Evolutionary conservation across 2,888 invertebrate genomes (phyloP).

Genomic region (Metacarcinus magister): DNA sequence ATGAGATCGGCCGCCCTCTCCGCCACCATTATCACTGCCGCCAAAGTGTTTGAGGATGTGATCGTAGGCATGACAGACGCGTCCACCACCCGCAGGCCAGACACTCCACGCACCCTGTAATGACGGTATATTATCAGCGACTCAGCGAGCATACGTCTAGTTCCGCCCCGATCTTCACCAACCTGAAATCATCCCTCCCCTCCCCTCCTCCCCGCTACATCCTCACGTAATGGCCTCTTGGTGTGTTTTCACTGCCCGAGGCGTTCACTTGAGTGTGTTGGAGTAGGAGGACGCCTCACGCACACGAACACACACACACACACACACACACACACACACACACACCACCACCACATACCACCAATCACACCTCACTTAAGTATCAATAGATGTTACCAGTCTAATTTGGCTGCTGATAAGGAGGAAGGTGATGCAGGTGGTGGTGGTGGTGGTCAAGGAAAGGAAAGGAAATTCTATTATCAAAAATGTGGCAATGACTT

Average conservation of each 20-base stretch:
- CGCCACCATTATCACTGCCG: neutral
- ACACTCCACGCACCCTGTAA: slow-evolving; percentile 51
- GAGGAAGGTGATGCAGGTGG: no score
- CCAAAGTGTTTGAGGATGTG: neutral
- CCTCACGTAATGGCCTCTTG: neutral
- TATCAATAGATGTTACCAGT: neutral
- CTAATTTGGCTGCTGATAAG: no score
- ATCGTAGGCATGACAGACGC: slow-evolving; percentile 35
- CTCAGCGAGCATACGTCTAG: neutral
- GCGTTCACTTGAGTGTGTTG: neutral
- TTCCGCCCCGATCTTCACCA: neutral
- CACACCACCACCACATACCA: neutral
- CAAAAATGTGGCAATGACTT: no score
- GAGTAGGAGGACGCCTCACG: neutral
- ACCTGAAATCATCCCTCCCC: neutral
- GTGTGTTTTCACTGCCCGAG: neutral
- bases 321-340: no score
- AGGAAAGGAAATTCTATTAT: no score
- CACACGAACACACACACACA: neutral
- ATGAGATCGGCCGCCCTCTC: slow-evolving; percentile 48
- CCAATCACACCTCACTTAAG: neutral
- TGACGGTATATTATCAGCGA: neutral
- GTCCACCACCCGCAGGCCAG: slow-evolving; percentile 51
- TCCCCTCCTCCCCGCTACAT: neutral
- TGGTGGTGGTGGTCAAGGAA: no score